Evolutionary conservation across 2,888 invertebrate species (phyloP), one percentile per base, ranked within the genome.

Genomic region (Schizaphis graminum): DNA sequence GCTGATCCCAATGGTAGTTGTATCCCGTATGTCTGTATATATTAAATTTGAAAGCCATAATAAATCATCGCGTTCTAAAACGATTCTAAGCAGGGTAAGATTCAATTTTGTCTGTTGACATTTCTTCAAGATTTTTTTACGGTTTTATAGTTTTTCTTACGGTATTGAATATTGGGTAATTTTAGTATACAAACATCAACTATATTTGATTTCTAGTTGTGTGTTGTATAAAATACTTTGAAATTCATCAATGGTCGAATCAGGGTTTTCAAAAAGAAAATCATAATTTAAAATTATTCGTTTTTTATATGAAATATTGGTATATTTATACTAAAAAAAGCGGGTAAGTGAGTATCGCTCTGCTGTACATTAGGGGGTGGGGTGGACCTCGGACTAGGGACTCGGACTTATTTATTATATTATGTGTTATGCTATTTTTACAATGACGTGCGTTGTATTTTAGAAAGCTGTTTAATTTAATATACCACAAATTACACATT

Each of bases 391-490:
- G n/a, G n/a, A n/a, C n/a, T n/a, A n/a, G n/a, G n/a, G n/a, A n/a
- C n/a, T n/a, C n/a, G n/a, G n/a, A n/a, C 35, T 67, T 90, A 56
- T 21, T 57, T 57, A 85, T 85, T 57, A 44, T n/a, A 86, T 21
- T n/a, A 86, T 21, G 16, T 53, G 21, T 49, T 49, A 47, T 86
- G 57, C 61, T 26, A n/a, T 91, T 47, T 28, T 56, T 56, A 8
- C 44, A 47, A 49, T 49, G 35, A 61, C 26, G 61, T 61, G 35
- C 35, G 13, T 61, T n/a, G n/a, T 47, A 44, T 86, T 86, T 91
- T 92, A 92, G 91, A 92, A 87, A 92, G 86, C 61, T 47, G 26
- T 57, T 92, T 61, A 53, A 49, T 13, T 49, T 90, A 24, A n/a
- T 85, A 24, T 13, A 85, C 91, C 11, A 47, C 24, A 84, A 67